A percentile compares a stretch with the other conserved stretches of the same genome.
Conservation (phyloP, 2,888 invertebrate genomes). For the Lottia scabra region DNA sequence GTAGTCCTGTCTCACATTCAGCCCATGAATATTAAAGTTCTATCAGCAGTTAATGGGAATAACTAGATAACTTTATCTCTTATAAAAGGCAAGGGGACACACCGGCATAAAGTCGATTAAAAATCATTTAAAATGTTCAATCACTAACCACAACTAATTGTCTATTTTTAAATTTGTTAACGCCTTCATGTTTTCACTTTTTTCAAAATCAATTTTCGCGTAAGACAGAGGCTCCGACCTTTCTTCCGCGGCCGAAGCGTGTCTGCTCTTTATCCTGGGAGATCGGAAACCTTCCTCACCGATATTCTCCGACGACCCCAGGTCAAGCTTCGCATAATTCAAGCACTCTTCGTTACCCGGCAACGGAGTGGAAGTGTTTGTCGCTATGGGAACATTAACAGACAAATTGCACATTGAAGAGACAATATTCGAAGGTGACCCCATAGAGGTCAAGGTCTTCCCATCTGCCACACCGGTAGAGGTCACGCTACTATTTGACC, state of each 20-base stretch:
- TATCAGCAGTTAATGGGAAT: too few species aligned
- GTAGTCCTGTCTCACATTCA: too few species aligned
- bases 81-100: too few species aligned
- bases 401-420: background rate
- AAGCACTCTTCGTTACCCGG: constrained; percentile 57
- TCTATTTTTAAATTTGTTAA: constrained; percentile 1
- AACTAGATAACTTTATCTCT: too few species aligned
- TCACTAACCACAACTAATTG: background rate
- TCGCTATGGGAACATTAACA: background rate
- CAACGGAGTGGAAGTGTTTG: constrained; percentile 31
- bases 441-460: background rate
- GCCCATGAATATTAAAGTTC: too few species aligned
- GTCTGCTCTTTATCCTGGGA: constrained; percentile 47
- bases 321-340: constrained; percentile 67
- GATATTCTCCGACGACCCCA: constrained; percentile 56
- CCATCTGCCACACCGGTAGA: constrained; percentile 20
- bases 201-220: constrained; percentile 68
- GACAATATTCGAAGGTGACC: background rate
- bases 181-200: constrained; percentile 61
- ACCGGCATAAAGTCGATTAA: background rate
- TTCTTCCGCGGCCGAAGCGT: constrained; percentile 44
- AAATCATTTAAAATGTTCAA: background rate
- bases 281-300: constrained; percentile 35
- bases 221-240: constrained; percentile 49
- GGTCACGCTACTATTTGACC: constrained; percentile 14